Percentiles rank a stretch among this genome's conserved stretches.
Evolutionary conservation across 1,140 invertebrate genomes (phyloP).

Genomic region (Mya arenaria): DNA sequence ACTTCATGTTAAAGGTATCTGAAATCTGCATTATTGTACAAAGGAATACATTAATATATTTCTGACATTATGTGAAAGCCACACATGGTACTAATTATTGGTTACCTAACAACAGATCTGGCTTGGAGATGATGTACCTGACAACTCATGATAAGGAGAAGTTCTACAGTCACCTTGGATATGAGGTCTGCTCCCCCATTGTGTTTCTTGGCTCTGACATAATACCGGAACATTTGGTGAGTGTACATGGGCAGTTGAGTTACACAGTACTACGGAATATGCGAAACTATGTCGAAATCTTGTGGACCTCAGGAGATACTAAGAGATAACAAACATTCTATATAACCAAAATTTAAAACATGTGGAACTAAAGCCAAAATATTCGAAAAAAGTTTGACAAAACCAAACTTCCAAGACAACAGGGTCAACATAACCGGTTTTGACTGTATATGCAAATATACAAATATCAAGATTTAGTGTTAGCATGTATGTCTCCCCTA

Average conservation of each 20-base stretch:
- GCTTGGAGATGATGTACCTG: constrained; percentile 72
- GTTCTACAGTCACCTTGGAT: constrained; percentile 77
- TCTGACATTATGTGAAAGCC: too few species aligned
- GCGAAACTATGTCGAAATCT: not conserved
- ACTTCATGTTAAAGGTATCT: too few species aligned
- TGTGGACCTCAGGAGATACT: not conserved
- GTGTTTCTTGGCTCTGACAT: constrained; percentile 69
- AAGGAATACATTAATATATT: too few species aligned
- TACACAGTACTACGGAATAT: not conserved
- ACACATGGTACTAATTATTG: too few species aligned
- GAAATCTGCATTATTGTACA: too few species aligned
- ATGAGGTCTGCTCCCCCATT: constrained; percentile 71
- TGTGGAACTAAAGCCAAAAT: not conserved
- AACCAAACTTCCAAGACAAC: not conserved
- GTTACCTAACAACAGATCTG: too few species aligned
- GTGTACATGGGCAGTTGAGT: not conserved
- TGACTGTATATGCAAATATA: too few species aligned
- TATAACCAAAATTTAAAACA: not conserved
- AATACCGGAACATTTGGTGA: constrained; percentile 69
- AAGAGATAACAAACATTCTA: not conserved
- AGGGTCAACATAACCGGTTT: not conserved
- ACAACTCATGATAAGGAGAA: constrained; percentile 78
- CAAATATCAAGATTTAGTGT: too few species aligned
- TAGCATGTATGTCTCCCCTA: too few species aligned
- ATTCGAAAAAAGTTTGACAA: not conserved